Evolutionary conservation across 2,113 vertebrate species (phyloP), one percentile per base, ranked within the genome.

Genomic region (Macroglossus sobrinus): DNA sequence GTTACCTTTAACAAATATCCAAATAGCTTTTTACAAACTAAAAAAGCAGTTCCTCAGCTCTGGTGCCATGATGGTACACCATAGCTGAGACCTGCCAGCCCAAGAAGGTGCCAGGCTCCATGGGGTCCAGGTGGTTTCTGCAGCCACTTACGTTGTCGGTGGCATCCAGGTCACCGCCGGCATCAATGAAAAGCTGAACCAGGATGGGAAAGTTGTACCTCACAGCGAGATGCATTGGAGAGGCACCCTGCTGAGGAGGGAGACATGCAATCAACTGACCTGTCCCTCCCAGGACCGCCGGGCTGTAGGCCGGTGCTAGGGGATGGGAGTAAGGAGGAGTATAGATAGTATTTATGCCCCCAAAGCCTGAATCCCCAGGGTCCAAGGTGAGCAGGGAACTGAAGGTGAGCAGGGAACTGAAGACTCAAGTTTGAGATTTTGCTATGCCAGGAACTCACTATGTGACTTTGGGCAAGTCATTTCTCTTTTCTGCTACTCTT

Each of bases 121-220:
- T 12, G 40, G 59, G 43, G 57, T 12, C 82, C 50, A 19, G 50
- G 26, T 1, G n/a, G 74, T 53, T 81, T 53, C 75, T 74, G 26
- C 2, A 43, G 35, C 57, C 50, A 95, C 99, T 99, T 98, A 99
- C 99, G 1, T 98, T 97, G 97, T 99, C 99, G 5, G 95, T 71
- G 94, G 99, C 96, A 59, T 99, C 98, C 97, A 99, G 98, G 97
- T 99, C 98, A 96, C 99, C 98, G 59, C 97, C 98, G 0, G 98
- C 98, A 0, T 99, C 96, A 0, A 99, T 99, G 45, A 99, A 98
- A 74, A 99, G 98, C 95, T 98, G 99, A 0, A 99, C 98, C 50
- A 99, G 91, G 71, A 97, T 96, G 2, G 98, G 96, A 90, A 98
- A 98, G 97, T 99, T 99, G 98, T 98, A 98, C 91, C 98, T 98